Percentiles rank a stretch among this genome's conserved stretches.
Evolutionary conservation across 2,797 vertebrate genomes (phyloP).

Genomic region (Gymnodraco acuticeps): DNA sequence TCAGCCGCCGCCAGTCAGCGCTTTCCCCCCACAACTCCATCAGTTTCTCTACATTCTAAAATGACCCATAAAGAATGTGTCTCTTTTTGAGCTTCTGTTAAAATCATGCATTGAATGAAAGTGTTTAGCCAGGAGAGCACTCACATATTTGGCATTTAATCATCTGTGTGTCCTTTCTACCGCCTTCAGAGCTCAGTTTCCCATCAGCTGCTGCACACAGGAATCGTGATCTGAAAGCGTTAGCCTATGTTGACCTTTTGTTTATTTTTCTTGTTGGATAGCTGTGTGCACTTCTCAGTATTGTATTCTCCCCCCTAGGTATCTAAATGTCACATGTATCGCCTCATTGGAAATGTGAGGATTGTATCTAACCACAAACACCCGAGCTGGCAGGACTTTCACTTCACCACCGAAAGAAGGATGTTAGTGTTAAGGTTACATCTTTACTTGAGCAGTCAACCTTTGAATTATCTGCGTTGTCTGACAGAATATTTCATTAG

Average conservation of each 20-base stretch:
- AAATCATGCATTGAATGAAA: conserved; percentile 22
- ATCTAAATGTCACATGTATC: conserved; percentile 12
- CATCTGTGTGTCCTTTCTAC: conserved; percentile 23
- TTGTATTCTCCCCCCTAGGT: neutral
- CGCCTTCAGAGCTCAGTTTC: conserved; percentile 31
- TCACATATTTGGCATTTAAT: conserved; percentile 37
- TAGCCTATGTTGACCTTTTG: neutral
- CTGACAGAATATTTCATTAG: neutral
- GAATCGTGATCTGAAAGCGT: conserved; percentile 7
- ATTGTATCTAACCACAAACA: neutral
- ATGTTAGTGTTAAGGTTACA: neutral
- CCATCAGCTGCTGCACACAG: conserved; percentile 24
- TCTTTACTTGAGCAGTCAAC: neutral
- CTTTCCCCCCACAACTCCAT: conserved; percentile 28
- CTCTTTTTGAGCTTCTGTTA: conserved; percentile 19
- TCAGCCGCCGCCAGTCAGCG: conserved; percentile 48
- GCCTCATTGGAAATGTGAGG: neutral
- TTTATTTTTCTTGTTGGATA: conserved; percentile 18
- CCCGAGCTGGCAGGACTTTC: neutral
- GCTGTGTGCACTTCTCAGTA: neutral
- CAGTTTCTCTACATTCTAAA: conserved; percentile 38
- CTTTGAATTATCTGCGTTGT: neutral
- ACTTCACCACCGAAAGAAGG: neutral
- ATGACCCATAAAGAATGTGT: conserved; percentile 13
- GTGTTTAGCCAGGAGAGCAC: neutral